Evolutionary conservation across 2,113 vertebrate species (phyloP).

Genomic region (Apteryx mantelli): DNA sequence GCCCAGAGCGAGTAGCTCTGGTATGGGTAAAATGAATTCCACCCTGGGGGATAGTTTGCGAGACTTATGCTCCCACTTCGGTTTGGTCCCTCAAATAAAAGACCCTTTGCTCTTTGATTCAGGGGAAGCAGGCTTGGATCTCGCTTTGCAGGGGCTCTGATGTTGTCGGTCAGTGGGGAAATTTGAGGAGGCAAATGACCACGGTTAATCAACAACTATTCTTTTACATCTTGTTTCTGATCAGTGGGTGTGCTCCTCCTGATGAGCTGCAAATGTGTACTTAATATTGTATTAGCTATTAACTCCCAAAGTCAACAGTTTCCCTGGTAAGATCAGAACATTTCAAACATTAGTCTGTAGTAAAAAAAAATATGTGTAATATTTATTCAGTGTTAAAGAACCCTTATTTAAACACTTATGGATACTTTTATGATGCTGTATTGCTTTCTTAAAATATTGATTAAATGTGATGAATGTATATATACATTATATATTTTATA

Average conservation of each 20-base stretch:
- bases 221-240: constrained; percentile 29
- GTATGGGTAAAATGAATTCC: not conserved
- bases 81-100: not conserved
- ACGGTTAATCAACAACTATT: constrained; percentile 36
- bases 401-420: constrained; percentile 37
- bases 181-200: constrained; percentile 30
- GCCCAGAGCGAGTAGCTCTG: not conserved
- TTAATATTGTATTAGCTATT: constrained; percentile 61
- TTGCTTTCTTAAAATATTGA: constrained; percentile 13
- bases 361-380: not conserved
- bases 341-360: constrained; percentile 8
- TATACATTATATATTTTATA: not conserved
- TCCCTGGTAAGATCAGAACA: constrained; percentile 58
- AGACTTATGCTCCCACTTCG: not conserved
- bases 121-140: not conserved
- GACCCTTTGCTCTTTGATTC: not conserved
- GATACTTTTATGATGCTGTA: not conserved
- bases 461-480: not conserved
- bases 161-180: constrained; percentile 26
- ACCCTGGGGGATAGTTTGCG: not conserved
- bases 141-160: not conserved
- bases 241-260: constrained; percentile 52
- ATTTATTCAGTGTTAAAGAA: constrained; percentile 24
- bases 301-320: constrained; percentile 66
- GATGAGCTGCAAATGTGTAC: constrained; percentile 59